phyloP scores from a whole-genome alignment of 1,140 invertebrate species.

The Pectinophora gossypiella region DNA sequence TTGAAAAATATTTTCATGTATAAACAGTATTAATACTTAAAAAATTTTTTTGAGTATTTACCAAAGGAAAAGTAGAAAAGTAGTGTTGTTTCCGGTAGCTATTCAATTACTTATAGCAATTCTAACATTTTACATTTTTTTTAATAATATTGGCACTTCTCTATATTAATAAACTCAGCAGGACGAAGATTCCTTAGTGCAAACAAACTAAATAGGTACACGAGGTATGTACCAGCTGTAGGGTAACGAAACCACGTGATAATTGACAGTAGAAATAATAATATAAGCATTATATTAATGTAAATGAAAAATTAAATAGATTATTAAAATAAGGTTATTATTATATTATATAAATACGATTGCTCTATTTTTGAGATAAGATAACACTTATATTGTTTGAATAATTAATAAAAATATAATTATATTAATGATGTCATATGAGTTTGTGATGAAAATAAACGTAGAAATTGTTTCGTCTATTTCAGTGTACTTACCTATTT shows the following conservation, averaged over 20 bases:
- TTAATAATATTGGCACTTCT: too few species aligned
- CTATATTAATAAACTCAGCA: too few species aligned
- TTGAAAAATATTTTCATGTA: too few species aligned
- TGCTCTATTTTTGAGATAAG: constrained; percentile 41
- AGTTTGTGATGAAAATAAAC: constrained; percentile 65
- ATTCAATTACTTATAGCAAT: too few species aligned
- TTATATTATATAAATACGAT: constrained; percentile 40
- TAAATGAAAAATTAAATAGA: constrained; percentile 46
- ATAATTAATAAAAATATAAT: constrained; percentile 24
- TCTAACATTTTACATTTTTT: too few species aligned
- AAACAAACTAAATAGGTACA: neutral
- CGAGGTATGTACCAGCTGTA: constrained; percentile 20
- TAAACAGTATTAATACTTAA: too few species aligned
- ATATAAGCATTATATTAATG: constrained; percentile 39
- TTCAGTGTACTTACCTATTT: too few species aligned
- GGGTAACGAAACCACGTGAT: constrained; percentile 57
- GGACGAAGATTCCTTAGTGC: neutral
- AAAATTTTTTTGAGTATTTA: too few species aligned
- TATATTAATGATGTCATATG: constrained; percentile 44
- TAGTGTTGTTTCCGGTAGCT: too few species aligned
- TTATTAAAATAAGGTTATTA: constrained; percentile 34
- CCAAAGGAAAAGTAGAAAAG: too few species aligned
- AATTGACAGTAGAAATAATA: constrained; percentile 43
- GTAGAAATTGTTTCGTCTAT: constrained; percentile 47
- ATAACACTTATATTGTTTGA: constrained; percentile 37